phyloP scores from a whole-genome alignment of 2,797 vertebrate genomes.

The Hapalemur alaotrensis region DNA sequence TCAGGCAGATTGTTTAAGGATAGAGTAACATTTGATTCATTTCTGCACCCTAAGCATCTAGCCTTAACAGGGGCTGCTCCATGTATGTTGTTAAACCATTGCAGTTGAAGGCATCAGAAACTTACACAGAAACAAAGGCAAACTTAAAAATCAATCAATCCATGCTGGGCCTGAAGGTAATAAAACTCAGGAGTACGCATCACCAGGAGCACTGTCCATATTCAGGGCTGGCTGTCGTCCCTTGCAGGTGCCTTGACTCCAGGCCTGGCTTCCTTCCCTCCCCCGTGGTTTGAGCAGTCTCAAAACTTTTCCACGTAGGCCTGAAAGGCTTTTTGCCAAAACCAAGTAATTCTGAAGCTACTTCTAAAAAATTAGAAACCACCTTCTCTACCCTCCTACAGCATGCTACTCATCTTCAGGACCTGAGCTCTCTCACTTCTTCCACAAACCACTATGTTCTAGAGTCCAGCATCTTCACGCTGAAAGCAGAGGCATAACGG shows the following conservation, averaged over 20 bases:
- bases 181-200: too few species aligned
- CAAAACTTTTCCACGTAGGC: not conserved
- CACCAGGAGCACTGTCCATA: not conserved
- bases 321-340: not conserved
- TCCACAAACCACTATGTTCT: not conserved
- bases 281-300: not conserved
- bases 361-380: not conserved
- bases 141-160: not conserved
- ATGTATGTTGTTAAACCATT: accelerated
- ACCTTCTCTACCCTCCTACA: not conserved
- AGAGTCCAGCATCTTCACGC: not conserved
- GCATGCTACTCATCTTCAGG: not conserved
- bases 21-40: not conserved
- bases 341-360: not conserved
- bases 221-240: accelerated
- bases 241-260: not conserved
- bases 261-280: too few species aligned
- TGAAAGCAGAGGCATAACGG: not conserved
- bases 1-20: not conserved
- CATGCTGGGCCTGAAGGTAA: not conserved
- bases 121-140: not conserved
- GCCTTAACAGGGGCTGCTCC: not conserved
- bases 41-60: not conserved
- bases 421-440: not conserved
- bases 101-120: not conserved